These are phyloP conservation scores for Cyphomyrus discorhynchus DNA, from an alignment of 2,113 vertebrate genomes.

Conservation along the genomic window DNA sequence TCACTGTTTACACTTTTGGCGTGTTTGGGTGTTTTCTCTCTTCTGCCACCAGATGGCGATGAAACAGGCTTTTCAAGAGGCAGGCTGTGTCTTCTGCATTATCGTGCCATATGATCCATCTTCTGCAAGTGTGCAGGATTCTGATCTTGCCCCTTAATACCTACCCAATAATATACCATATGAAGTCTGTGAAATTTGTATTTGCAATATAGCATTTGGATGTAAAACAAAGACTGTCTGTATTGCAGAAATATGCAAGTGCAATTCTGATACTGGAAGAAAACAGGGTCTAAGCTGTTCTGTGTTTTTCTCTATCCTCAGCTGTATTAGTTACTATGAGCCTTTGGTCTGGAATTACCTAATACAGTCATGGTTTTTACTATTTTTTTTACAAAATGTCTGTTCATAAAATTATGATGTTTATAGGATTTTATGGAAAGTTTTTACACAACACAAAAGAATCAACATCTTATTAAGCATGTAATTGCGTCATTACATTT, in stretches of 20 bases:
- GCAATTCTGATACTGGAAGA: not conserved
- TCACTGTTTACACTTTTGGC: not conserved
- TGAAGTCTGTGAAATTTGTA: not conserved
- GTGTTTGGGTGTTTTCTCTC: constrained; percentile 7
- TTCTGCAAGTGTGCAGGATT: not conserved
- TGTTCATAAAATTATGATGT: not conserved
- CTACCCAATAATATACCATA: not conserved
- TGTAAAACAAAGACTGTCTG: not conserved
- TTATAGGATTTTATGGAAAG: not conserved
- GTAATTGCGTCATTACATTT: not conserved
- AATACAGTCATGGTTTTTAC: not conserved
- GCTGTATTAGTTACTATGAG: not conserved
- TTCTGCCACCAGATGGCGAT: constrained; percentile 60
- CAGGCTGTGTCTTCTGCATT: constrained; percentile 68
- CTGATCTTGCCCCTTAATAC: not conserved
- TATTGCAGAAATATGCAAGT: not conserved
- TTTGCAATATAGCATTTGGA: not conserved
- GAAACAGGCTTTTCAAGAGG: constrained; percentile 68
- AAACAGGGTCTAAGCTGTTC: not conserved
- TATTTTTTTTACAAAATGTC: not conserved
- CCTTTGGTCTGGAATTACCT: not conserved
- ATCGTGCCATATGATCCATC: constrained; percentile 58
- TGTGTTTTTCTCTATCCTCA: not conserved
- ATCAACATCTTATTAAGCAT: not conserved
- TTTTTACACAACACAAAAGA: not conserved